Conservation (phyloP, 2,113 vertebrate species). For the Diadophis punctatus region DNA sequence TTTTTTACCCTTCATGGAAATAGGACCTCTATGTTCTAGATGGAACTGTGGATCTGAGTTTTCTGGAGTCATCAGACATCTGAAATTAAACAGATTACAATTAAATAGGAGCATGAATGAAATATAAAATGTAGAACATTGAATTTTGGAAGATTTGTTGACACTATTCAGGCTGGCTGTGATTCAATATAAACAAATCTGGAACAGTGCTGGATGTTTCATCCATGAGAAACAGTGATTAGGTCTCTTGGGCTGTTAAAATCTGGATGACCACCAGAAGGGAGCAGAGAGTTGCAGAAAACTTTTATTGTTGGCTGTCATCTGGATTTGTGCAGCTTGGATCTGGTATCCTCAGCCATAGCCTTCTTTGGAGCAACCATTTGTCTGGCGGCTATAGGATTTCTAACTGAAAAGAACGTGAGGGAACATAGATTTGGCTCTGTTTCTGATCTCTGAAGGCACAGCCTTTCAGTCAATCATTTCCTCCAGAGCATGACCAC, state of each 20-base stretch:
- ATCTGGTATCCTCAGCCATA: background rate
- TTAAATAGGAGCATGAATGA: background rate
- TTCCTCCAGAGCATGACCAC: background rate
- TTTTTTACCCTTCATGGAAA: constrained; percentile 98
- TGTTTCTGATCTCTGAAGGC: background rate
- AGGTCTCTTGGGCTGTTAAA: background rate
- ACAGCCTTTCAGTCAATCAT: background rate
- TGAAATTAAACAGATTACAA: constrained; percentile 48
- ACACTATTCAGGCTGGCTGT: background rate
- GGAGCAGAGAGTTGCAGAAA: background rate
- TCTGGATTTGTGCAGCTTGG: background rate
- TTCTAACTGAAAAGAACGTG: background rate
- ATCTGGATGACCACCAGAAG: background rate
- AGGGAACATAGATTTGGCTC: background rate
- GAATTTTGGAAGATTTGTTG: background rate
- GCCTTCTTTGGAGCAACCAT: background rate
- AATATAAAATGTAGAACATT: background rate
- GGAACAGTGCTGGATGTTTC: background rate
- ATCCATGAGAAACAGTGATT: background rate
- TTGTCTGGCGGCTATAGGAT: background rate
- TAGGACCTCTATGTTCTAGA: constrained; percentile 86
- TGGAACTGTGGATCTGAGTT: constrained; percentile 94
- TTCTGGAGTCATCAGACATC: constrained; percentile 92
- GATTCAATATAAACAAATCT: background rate
- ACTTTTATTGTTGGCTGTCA: background rate